These are phyloP conservation scores for Serinus canaria DNA, from an alignment of 2,113 vertebrate species.

Conservation along the genomic window DNA sequence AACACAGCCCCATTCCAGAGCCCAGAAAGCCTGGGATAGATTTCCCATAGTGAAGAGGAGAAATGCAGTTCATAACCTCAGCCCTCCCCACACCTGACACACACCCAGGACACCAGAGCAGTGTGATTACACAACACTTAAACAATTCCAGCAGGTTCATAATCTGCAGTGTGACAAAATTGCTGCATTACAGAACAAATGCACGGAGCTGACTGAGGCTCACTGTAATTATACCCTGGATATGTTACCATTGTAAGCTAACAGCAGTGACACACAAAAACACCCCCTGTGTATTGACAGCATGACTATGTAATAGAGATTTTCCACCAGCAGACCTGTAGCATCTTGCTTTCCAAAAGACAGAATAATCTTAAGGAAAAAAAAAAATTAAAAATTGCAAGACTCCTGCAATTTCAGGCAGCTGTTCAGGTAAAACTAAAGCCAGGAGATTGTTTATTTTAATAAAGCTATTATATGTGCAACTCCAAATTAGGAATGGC, in stretches of 20 bases:
- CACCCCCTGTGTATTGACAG: background rate
- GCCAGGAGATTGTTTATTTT: constrained; percentile 71
- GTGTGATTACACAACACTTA: background rate
- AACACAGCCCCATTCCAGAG: background rate
- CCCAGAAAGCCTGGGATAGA: background rate
- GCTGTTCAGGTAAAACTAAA: constrained; percentile 64
- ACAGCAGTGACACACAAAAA: background rate
- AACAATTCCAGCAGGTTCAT: background rate
- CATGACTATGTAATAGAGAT: constrained; percentile 7
- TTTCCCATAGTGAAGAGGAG: background rate
- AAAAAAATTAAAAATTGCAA: background rate
- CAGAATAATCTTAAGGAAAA: background rate
- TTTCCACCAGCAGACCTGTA: background rate
- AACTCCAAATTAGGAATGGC: constrained; percentile 67
- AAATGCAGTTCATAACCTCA: background rate
- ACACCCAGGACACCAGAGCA: background rate
- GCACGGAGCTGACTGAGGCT: background rate
- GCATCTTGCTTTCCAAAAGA: constrained; percentile 8
- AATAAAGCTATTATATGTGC: constrained; percentile 68
- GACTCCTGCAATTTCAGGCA: constrained; percentile 51
- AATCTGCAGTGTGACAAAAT: background rate
- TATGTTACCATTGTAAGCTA: background rate
- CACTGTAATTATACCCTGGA: constrained; percentile 8
- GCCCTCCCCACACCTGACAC: background rate
- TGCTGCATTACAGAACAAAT: background rate